A percentile compares a stretch with the other conserved stretches of the same genome.
Conservation (phyloP, 2,888 invertebrate genomes). For the Dolichomitus sp. region DNA sequence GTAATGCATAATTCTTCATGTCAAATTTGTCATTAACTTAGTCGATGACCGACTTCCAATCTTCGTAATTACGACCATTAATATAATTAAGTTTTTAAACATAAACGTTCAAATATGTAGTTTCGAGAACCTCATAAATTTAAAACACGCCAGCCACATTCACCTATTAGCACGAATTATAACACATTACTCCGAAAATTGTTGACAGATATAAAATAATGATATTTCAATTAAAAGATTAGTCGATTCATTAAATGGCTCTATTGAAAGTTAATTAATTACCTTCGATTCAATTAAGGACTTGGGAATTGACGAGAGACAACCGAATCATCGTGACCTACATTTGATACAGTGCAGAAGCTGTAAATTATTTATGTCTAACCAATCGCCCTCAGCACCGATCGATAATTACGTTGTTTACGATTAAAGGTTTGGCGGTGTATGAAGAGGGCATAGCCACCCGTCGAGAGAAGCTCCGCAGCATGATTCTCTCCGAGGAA, state of each 20-base stretch:
- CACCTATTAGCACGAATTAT: no score
- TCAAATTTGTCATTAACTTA: no score
- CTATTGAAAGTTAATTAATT: neutral
- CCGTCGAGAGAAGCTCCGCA: conserved; percentile 85
- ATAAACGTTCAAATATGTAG: no score
- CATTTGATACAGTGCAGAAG: neutral
- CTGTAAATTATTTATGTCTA: neutral
- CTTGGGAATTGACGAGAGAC: neutral
- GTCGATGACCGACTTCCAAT: no score
- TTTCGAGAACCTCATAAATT: no score
- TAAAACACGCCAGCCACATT: no score
- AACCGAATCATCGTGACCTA: neutral
- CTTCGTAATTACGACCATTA: no score
- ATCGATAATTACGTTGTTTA: conserved; percentile 36
- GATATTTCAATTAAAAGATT: neutral
- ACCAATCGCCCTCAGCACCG: neutral
- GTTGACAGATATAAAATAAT: neutral
- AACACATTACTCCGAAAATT: neutral
- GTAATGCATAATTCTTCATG: no score
- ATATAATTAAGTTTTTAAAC: no score
- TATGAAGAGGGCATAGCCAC: conserved; percentile 86
- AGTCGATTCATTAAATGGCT: neutral
- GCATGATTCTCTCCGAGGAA: conserved; percentile 86
- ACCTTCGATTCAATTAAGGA: neutral
- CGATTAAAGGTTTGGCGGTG: conserved; percentile 84